These are phyloP conservation scores for Ctenodactylus gundi DNA, from an alignment of 2,113 vertebrate species.

Conservation along the genomic window DNA sequence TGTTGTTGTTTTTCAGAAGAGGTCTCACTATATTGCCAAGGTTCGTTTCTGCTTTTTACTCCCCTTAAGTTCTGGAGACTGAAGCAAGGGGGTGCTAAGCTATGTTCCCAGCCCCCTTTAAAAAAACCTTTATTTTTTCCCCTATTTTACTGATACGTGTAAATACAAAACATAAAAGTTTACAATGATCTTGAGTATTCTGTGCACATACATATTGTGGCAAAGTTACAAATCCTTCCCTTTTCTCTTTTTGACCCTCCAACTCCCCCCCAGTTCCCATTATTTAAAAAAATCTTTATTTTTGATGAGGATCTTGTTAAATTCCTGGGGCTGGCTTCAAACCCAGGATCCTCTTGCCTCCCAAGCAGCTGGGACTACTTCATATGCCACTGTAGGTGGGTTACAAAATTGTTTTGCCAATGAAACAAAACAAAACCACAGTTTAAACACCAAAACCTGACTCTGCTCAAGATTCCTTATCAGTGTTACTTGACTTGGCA, in stretches of 20 bases:
- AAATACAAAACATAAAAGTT: too few species aligned
- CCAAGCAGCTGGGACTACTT: not conserved
- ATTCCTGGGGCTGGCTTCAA: not conserved
- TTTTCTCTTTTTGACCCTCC: too few species aligned
- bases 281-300: not conserved
- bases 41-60: not conserved
- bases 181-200: too few species aligned
- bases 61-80: too few species aligned
- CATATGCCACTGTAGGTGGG: not conserved
- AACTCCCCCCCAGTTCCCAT: too few species aligned
- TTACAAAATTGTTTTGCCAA: not conserved
- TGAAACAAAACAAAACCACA: not conserved
- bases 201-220: too few species aligned
- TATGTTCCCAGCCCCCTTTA: not conserved
- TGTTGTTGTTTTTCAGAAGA: not conserved
- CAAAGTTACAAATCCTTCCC: too few species aligned
- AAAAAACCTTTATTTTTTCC: not conserved
- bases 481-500: constrained; percentile 1
- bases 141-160: too few species aligned
- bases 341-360: not conserved
- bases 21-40: not conserved
- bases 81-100: not conserved
- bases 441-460: not conserved
- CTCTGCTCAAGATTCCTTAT: not conserved
- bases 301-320: not conserved